Base-by-base conservation (phyloP, 2,888 invertebrate species). In the Lochmaea crataegi region DNA sequence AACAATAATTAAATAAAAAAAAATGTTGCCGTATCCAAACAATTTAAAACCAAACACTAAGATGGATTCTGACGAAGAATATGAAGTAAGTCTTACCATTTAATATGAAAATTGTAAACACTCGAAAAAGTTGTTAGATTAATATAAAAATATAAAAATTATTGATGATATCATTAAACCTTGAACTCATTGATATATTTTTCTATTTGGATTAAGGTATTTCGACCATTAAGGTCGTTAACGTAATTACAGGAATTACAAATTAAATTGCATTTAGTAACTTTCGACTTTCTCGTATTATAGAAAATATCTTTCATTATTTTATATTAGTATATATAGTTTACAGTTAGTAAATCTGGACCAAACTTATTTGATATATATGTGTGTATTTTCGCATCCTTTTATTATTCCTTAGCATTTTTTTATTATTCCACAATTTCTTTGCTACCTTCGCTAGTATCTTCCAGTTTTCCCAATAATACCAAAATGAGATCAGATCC, bases 21-120 rank as follows among this genome's bases (percentile, higher is more conserved):
- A 53, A 16, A 53, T 16, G 53, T 53, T 53, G 9, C 1, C 7
- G 16, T 16, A 18, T 53, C 7, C 16, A 53, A 53, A 53, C 9
- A 18, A 10, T 53, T 53, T 53, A 2, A 53, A 53, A 16, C n/a
- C 14, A 14, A 16, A 18, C 5, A 16, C 3, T 3, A 16, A 18
- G 53, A 53, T 53, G 53, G 18, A 53, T 53, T 53, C 53, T 53
- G 53, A 53, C 16, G 53, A 53, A 18, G 53, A 53, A 16, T 53
- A 53, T 16, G 53, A 53, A 53, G 53, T 53, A 53, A 53, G 53
- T 53, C 45, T 12, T 45, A 45, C 0, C 5, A 12, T 45, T 45
- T 45, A 7, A 9, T 38, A 9, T 38, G 9, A 7, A 7, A 38
- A 38, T 38, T 9, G 32, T 38, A 38, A 9, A 38, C 5, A 38